Base-by-base conservation (phyloP, 1,140 invertebrate genomes). In the Samia ricini region DNA sequence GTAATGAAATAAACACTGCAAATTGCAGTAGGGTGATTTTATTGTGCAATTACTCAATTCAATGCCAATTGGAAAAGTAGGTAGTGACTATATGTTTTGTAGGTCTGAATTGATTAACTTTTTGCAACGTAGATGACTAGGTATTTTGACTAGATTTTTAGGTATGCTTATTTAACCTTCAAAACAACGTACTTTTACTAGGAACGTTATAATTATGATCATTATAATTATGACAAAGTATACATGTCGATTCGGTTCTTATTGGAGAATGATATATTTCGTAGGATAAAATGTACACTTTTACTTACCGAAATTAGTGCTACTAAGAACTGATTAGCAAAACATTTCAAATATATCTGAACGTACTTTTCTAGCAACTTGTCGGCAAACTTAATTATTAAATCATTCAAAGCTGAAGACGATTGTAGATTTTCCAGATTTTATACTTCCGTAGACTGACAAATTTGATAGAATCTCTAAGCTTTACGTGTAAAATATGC, bases 11-110 rank as follows among this genome's bases (percentile, higher is more conserved):
- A 81, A 79, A 79, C 75, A 68, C 73, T 22, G 67, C 55, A 56
- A 74, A 77, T 77, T 71, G 76, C 33, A 69, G 64, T 74, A 71
- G 82, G 84, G 81, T 55, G 74, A 51, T 69, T 79, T 85, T 72
- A 89, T 87, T 87, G 85, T 83, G 77, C 77, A 87, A 85, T 85
- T 56, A 77, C 60, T 51, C 80, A 85, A 87, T 89, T 89, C 76
- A 85, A 85, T 83, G 76, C 81, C 76, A 87, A 89, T 88, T 85
- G 80, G 67, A 72, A 77, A 71, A 79, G 69, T 68, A 60, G 66
- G 51, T 42, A 10, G 26, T 15, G 33, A 42, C 57, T 48, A 52
- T 58, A 57, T 50, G 50, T 42, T 68, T 69, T 55, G 42, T 42
- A 42, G 33, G 33, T 42, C n/a, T 5, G 10, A 42, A 42, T 42